Evolutionary conservation across 2,797 vertebrate genomes (phyloP).

Genomic region (Silurus lanzhouensis): DNA sequence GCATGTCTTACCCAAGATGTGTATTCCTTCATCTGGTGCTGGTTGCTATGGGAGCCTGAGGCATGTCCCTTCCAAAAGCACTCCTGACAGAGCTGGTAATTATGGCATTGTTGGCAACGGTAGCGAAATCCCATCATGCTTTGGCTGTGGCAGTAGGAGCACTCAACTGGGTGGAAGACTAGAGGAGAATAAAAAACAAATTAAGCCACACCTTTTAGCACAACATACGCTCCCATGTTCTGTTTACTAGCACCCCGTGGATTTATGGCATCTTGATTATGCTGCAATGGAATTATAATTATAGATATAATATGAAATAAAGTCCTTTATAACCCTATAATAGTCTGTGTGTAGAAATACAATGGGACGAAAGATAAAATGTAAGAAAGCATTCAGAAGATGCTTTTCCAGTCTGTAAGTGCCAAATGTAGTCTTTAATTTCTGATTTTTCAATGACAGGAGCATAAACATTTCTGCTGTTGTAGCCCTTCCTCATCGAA

Average conservation of each 20-base stretch:
- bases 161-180: conserved; percentile 99
- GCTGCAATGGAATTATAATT: background rate
- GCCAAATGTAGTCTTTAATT: background rate
- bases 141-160: conserved; percentile 93
- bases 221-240: background rate
- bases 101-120: conserved; percentile 98
- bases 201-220: background rate
- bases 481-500: background rate
- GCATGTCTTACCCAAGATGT: conserved; percentile 88
- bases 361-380: background rate
- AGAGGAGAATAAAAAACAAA: conserved; percentile 23
- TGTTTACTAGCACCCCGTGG: background rate
- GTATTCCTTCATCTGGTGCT: conserved; percentile 99
- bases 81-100: conserved; percentile 96
- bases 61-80: conserved; percentile 98
- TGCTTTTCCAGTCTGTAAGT: background rate
- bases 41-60: conserved; percentile 94
- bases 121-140: conserved; percentile 99
- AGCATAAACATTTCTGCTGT: background rate
- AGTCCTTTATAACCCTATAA: background rate
- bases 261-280: background rate
- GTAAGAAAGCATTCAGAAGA: background rate
- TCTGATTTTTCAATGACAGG: background rate
- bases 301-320: background rate
- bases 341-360: background rate